Percentiles rank a stretch among this genome's conserved stretches.
Evolutionary conservation across 2,888 invertebrate genomes (phyloP).

Genomic region (Ferdinandea cuprea): DNA sequence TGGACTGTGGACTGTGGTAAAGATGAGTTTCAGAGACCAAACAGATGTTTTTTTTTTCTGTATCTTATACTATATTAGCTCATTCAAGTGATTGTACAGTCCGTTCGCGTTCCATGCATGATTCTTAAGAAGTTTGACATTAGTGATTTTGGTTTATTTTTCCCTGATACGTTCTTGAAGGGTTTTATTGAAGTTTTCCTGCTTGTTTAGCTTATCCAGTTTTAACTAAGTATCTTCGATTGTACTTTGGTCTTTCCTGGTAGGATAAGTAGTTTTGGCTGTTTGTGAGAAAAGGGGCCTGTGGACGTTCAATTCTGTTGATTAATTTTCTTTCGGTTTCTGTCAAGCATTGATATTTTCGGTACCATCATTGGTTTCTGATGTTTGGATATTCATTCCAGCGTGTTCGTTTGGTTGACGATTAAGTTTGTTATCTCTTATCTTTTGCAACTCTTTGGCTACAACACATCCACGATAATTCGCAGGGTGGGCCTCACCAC

Average conservation of each 20-base stretch:
- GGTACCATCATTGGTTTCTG: neutral
- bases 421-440: slow-evolving; percentile 8
- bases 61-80: slow-evolving; percentile 1
- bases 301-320: neutral
- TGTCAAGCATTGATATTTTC: neutral
- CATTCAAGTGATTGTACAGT: slow-evolving; percentile 1
- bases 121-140: neutral
- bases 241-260: slow-evolving; percentile 15
- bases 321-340: slow-evolving; percentile 3
- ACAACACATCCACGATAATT: slow-evolving; percentile 21
- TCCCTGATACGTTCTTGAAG: neutral
- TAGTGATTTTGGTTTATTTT: neutral
- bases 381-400: slow-evolving; percentile 3
- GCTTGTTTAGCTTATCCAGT: slow-evolving; percentile 6
- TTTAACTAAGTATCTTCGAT: slow-evolving; percentile 3
- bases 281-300: slow-evolving; percentile 1
- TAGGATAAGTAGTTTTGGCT: slow-evolving; percentile 14
- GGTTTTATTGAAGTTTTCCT: neutral
- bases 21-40: slow-evolving; percentile 21
- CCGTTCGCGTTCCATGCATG: slow-evolving; percentile 24
- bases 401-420: slow-evolving; percentile 8
- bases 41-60: neutral
- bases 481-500: slow-evolving; percentile 12
- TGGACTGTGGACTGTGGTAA: slow-evolving; percentile 6
- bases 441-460: slow-evolving; percentile 24